A percentile compares a stretch with the other conserved stretches of the same genome.
These are phyloP conservation scores for Amiota communis DNA, from an alignment of 2,888 invertebrate genomes.

Conservation along the genomic window DNA sequence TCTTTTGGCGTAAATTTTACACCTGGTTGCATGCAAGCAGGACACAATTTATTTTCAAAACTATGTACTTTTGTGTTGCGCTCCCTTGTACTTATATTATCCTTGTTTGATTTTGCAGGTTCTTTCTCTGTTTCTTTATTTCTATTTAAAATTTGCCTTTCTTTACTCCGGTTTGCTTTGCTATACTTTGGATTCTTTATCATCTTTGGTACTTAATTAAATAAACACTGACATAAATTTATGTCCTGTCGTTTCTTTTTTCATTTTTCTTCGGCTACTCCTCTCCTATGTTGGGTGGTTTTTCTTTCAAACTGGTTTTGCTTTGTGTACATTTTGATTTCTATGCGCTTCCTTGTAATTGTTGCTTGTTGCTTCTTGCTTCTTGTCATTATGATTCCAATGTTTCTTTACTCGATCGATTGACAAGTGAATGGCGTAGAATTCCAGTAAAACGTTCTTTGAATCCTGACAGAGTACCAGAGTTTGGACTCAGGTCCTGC, in stretches of 20 bases:
- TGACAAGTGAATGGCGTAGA: slow-evolving; percentile 25
- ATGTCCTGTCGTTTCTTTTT: slow-evolving; percentile 9
- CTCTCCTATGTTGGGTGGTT: slow-evolving; percentile 2
- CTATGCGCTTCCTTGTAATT: slow-evolving; percentile 28
- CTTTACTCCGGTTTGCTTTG: background rate
- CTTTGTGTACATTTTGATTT: slow-evolving; percentile 15
- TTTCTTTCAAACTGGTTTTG: background rate
- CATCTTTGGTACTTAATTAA: slow-evolving; percentile 57
- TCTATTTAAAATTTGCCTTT: background rate
- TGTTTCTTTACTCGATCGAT: background rate
- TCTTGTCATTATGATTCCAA: background rate
- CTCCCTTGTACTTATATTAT: slow-evolving; percentile 4
- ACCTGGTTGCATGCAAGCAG: slow-evolving; percentile 51
- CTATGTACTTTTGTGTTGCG: background rate
- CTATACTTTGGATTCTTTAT: slow-evolving; percentile 23
- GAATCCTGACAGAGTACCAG: too few species aligned
- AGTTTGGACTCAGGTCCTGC: too few species aligned
- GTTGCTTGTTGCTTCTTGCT: slow-evolving; percentile 14
- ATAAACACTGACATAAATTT: slow-evolving; percentile 55
- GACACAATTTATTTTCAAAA: slow-evolving; percentile 32
- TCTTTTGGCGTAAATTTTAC: slow-evolving; percentile 41
- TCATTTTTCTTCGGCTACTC: background rate
- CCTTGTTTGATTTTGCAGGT: slow-evolving; percentile 12
- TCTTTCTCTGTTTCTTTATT: slow-evolving; percentile 1
- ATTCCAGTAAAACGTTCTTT: slow-evolving; percentile 9